Conservation (phyloP, 2,888 invertebrate genomes). For the Pharmacophagus antenor region DNA sequence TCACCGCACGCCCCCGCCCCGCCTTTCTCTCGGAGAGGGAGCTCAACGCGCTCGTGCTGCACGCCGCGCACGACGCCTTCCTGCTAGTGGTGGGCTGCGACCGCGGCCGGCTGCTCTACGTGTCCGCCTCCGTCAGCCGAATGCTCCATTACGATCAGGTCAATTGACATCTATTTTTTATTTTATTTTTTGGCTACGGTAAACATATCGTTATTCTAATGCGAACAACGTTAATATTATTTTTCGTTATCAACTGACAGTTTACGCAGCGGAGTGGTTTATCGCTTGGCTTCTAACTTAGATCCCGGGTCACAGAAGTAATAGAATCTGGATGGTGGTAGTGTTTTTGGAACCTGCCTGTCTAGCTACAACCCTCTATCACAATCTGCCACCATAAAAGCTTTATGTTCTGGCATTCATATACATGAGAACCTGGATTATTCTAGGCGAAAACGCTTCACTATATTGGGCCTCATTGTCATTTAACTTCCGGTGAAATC, state of each 20-base stretch:
- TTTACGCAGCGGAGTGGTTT: neutral
- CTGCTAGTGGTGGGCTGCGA: constrained; percentile 96
- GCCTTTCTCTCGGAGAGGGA: constrained; percentile 93
- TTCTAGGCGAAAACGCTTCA: neutral
- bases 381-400: neutral
- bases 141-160: constrained; percentile 92
- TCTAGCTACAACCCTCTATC: neutral
- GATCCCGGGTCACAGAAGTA: neutral
- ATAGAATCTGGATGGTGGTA: neutral
- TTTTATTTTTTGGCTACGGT: no score
- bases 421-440: neutral
- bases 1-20: constrained; percentile 87
- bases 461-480: neutral
- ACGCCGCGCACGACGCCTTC: constrained; percentile 93
- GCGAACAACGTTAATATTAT: no score
- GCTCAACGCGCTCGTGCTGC: constrained; percentile 90
- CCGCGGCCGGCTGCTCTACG: constrained; percentile 92
- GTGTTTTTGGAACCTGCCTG: neutral
- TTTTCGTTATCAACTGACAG: no score
- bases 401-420: neutral
- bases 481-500: neutral
- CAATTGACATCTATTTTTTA: constrained; percentile 36
- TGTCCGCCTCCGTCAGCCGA: constrained; percentile 92
- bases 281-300: neutral
- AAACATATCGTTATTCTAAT: no score